Evolutionary conservation across 2,888 invertebrate genomes (phyloP).

Genomic region (Lysandra bellargus): DNA sequence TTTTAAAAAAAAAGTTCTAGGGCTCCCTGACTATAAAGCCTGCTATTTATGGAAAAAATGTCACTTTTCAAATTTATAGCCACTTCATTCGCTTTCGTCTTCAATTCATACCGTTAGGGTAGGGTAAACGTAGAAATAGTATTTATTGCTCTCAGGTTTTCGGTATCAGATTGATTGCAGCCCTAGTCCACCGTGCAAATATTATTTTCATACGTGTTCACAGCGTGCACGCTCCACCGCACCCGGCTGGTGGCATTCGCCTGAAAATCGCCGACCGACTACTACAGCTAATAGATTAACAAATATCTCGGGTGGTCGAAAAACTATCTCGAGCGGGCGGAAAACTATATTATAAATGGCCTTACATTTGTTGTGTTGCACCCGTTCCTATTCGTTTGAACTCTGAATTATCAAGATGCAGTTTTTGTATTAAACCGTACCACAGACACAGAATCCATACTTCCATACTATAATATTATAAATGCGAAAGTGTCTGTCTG

Average conservation of each 20-base stretch:
- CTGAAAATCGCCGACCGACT: neutral
- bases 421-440: too few relatives aligned
- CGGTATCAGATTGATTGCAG: neutral
- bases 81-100: too few relatives aligned
- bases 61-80: too few relatives aligned
- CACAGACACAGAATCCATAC: too few relatives aligned
- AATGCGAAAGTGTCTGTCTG: too few relatives aligned
- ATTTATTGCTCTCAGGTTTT: neutral
- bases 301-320: neutral
- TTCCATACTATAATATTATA: too few relatives aligned
- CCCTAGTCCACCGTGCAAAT: neutral
- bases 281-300: neutral
- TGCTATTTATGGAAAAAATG: too few relatives aligned
- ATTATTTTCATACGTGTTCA: conserved; percentile 9
- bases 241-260: neutral
- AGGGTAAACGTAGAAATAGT: neutral
- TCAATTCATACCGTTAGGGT: too few relatives aligned
- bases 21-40: too few relatives aligned
- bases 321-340: neutral
- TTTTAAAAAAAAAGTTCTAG: too few relatives aligned
- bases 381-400: too few relatives aligned
- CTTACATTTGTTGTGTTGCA: neutral
- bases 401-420: too few relatives aligned
- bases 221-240: neutral
- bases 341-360: neutral